These are phyloP conservation scores for Caradrina kadenii DNA, from an alignment of 2,888 invertebrate genomes.

Conservation along the genomic window DNA sequence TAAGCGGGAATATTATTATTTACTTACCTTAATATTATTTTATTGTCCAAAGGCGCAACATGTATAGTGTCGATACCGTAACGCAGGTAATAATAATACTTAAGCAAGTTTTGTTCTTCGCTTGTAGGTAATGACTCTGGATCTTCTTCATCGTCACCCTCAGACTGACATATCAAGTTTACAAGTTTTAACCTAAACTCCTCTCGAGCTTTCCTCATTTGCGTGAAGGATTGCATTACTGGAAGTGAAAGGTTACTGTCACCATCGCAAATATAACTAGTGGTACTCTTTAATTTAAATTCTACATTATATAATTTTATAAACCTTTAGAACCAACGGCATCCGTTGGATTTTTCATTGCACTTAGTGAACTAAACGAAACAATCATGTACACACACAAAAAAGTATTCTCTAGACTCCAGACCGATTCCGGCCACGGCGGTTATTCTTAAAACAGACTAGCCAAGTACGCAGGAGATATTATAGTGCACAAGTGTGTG, in stretches of 20 bases:
- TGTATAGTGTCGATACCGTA: conserved; percentile 97
- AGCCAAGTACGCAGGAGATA: too few species aligned
- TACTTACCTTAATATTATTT: conserved; percentile 92
- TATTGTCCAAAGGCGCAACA: conserved; percentile 95
- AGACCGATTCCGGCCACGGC: too few species aligned
- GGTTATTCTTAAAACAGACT: too few species aligned
- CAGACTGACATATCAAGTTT: conserved; percentile 92
- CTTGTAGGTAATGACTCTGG: conserved; percentile 89
- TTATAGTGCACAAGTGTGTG: too few species aligned
- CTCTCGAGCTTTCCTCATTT: conserved; percentile 94
- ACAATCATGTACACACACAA: too few species aligned
- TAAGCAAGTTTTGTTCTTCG: conserved; percentile 92
- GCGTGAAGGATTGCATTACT: conserved; percentile 92
- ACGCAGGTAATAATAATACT: conserved; percentile 97
- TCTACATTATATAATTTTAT: too few species aligned
- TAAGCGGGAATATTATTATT: neutral
- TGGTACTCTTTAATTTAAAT: neutral
- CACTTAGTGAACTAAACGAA: too few species aligned
- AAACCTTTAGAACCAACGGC: too few species aligned
- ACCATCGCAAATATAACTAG: neutral
- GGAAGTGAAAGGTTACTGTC: conserved; percentile 27
- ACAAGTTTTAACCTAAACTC: conserved; percentile 95
- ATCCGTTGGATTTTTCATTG: too few species aligned
- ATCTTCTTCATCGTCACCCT: conserved; percentile 75
- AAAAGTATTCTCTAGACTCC: too few species aligned